Conservation (phyloP, 2,797 vertebrate genomes). For the Craterocephalus amniculus region DNA sequence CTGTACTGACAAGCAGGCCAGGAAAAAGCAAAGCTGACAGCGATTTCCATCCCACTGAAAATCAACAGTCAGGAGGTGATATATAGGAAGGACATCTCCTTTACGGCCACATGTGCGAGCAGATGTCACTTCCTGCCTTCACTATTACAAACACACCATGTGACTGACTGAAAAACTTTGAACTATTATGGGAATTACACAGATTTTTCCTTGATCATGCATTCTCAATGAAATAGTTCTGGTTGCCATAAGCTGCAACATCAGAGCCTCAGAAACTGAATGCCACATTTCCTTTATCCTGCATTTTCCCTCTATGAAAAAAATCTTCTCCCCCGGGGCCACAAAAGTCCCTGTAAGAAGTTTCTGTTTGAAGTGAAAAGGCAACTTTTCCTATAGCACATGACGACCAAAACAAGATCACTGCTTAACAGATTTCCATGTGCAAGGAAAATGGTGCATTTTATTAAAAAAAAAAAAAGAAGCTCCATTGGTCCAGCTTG, state of each 20-base stretch:
- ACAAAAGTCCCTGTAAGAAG: constrained; percentile 44
- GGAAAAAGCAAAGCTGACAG: constrained; percentile 26
- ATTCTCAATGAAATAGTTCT: constrained; percentile 69
- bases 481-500: constrained; percentile 10
- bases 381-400: constrained; percentile 34
- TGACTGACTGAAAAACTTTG: constrained; percentile 26
- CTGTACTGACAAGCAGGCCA: constrained; percentile 56
- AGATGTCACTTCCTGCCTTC: constrained; percentile 40
- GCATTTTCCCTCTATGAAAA: constrained; percentile 47
- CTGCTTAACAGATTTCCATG: constrained; percentile 20
- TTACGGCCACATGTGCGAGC: constrained; percentile 22
- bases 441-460: constrained; percentile 14
- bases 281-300: constrained; percentile 53
- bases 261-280: constrained; percentile 41
- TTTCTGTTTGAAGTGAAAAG: constrained; percentile 43
- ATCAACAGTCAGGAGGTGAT: constrained; percentile 21
- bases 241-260: constrained; percentile 46
- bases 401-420: constrained; percentile 41
- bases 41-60: constrained; percentile 24
- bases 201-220: constrained; percentile 65
- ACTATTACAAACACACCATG: constrained; percentile 21
- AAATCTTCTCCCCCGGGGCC: constrained; percentile 46
- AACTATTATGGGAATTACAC: constrained; percentile 64
- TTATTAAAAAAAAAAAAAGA: background rate
- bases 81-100: constrained; percentile 22